Percentiles rank a stretch among this genome's conserved stretches.
phyloP scores from a whole-genome alignment of 2,888 invertebrate species.

The Thymelicus lineola region DNA sequence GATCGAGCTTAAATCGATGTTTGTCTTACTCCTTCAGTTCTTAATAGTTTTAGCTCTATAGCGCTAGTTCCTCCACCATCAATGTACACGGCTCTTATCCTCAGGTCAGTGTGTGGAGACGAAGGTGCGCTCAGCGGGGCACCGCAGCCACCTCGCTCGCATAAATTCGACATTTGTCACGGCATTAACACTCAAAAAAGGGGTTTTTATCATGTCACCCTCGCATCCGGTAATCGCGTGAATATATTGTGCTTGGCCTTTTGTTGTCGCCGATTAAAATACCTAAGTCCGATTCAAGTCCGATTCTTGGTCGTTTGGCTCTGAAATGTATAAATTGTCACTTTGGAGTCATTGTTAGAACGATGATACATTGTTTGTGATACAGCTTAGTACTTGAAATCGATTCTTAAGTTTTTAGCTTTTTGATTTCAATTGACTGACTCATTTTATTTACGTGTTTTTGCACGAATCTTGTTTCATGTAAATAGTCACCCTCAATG shows the following conservation, averaged over 20 bases:
- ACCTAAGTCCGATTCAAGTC: conserved; percentile 28
- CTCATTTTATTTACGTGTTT: no score
- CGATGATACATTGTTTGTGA: background rate
- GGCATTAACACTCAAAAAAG: conserved; percentile 83
- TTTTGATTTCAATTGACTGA: background rate
- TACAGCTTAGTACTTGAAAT: background rate
- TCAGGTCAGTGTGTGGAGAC: conserved; percentile 44
- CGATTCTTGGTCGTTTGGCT: conserved; percentile 24
- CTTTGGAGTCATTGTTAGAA: conserved; percentile 17
- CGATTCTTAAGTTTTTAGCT: background rate
- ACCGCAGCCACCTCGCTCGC: conserved; percentile 69
- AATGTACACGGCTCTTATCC: background rate
- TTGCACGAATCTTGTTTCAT: no score
- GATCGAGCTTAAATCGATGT: no score
- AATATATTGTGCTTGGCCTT: conserved; percentile 57
- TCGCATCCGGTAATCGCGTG: conserved; percentile 77
- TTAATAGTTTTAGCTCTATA: no score
- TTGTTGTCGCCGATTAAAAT: conserved; percentile 36
- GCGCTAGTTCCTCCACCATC: background rate
- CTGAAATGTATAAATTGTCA: conserved; percentile 34
- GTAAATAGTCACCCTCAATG: no score
- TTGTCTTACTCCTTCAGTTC: no score
- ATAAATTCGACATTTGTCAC: conserved; percentile 84
- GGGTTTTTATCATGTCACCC: conserved; percentile 80
- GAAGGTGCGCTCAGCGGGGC: conserved; percentile 68